Evolutionary conservation across 2,888 invertebrate genomes (phyloP).

Genomic region (Rotaria macrura): DNA sequence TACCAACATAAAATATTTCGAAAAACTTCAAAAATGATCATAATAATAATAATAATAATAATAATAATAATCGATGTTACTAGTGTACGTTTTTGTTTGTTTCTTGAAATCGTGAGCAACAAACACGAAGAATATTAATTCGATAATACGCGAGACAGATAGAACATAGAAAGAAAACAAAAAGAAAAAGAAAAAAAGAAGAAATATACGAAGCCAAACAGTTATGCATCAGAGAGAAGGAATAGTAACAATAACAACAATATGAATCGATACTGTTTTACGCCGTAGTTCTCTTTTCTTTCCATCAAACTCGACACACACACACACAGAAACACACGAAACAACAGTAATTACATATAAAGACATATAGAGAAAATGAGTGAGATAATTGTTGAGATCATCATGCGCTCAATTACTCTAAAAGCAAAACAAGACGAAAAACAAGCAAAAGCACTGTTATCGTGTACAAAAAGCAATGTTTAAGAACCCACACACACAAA

Average conservation of each 20-base stretch:
- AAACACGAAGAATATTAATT: background rate
- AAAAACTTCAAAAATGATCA: too few species aligned
- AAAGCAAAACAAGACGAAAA: background rate
- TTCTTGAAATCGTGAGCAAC: slow-evolving; percentile 1
- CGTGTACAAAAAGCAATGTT: slow-evolving; percentile 5
- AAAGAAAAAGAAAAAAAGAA: background rate
- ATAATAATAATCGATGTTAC: background rate
- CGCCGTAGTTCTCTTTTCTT: background rate
- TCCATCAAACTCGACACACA: background rate
- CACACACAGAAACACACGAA: too few species aligned
- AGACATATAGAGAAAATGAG: slow-evolving; percentile 1
- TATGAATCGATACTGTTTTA: slow-evolving; percentile 1
- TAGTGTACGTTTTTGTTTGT: background rate
- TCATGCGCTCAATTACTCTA: background rate
- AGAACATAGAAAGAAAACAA: background rate
- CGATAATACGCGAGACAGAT: slow-evolving; percentile 12
- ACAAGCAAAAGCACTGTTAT: background rate
- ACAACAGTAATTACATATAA: slow-evolving; percentile 10
- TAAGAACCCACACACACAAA: background rate
- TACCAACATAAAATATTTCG: background rate
- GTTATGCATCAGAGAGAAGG: background rate
- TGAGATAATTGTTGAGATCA: slow-evolving; percentile 4
- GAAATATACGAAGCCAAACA: background rate
- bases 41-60: background rate
- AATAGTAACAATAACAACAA: slow-evolving; percentile 1